A percentile compares a stretch with the other conserved stretches of the same genome.
These are phyloP conservation scores for Zapornia atra DNA, from an alignment of 2,113 vertebrate species.

Conservation along the genomic window DNA sequence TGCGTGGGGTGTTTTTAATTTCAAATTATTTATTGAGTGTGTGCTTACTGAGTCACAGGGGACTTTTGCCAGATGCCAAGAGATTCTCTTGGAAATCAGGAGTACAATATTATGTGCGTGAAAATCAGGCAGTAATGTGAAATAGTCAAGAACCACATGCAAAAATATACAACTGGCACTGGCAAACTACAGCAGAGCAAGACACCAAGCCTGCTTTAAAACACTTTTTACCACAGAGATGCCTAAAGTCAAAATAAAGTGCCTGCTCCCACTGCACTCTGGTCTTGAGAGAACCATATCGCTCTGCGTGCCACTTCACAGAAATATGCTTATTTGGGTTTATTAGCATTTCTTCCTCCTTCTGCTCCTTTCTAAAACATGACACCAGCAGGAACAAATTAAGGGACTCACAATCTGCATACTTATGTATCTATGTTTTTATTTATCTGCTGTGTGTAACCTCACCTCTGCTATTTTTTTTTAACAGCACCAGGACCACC, in stretches of 20 bases:
- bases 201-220: background rate
- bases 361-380: background rate
- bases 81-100: conserved; percentile 18
- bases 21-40: conserved; percentile 38
- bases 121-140: background rate
- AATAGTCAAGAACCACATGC: conserved; percentile 10
- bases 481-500: background rate
- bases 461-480: background rate
- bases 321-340: background rate
- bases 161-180: conserved; percentile 7
- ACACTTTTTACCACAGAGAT: background rate
- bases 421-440: background rate
- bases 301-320: background rate
- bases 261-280: background rate
- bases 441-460: background rate
- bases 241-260: background rate
- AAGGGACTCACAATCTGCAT: background rate
- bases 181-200: background rate
- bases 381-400: background rate
- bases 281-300: background rate
- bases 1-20: background rate
- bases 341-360: background rate
- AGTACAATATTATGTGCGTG: background rate
- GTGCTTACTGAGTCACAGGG: background rate
- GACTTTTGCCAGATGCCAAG: background rate